Percentiles rank a stretch among this genome's conserved stretches.
These are phyloP conservation scores for Acanthosoma haemorrhoidale DNA, from an alignment of 2,888 invertebrate species.

Conservation along the genomic window DNA sequence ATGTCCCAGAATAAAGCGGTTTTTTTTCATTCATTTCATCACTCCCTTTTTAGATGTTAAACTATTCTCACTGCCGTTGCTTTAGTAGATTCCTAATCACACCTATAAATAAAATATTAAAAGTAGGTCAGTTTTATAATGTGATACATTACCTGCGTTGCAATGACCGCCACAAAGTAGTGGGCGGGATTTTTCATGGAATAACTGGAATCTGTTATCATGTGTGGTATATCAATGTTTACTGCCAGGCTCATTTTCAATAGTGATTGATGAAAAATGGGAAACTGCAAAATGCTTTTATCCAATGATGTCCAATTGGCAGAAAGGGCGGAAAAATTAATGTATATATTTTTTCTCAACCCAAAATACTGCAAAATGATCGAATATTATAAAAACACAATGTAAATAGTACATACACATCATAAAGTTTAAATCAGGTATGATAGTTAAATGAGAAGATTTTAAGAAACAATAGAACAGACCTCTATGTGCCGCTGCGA, in stretches of 20 bases:
- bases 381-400: too few species aligned
- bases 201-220: slow-evolving; percentile 57
- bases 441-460: too few species aligned
- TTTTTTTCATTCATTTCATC: too few species aligned
- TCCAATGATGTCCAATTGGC: slow-evolving; percentile 63
- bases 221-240: slow-evolving; percentile 53
- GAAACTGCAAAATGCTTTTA: slow-evolving; percentile 30
- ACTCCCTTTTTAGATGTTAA: too few species aligned
- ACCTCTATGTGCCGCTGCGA: slow-evolving; percentile 38
- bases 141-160: slow-evolving; percentile 51
- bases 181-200: slow-evolving; percentile 63
- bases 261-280: slow-evolving; percentile 26
- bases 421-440: too few species aligned
- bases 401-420: too few species aligned
- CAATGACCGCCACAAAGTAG: slow-evolving; percentile 69
- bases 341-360: slow-evolving; percentile 68
- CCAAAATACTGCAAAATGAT: slow-evolving; percentile 50
- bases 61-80: too few species aligned
- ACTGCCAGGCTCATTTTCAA: slow-evolving; percentile 26
- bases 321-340: slow-evolving; percentile 88
- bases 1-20: too few species aligned
- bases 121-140: background rate
- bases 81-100: too few species aligned
- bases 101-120: too few species aligned
- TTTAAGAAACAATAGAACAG: too few species aligned